phyloP scores from a whole-genome alignment of 2,797 vertebrate genomes.

The Ptychobarbus kaznakovi region DNA sequence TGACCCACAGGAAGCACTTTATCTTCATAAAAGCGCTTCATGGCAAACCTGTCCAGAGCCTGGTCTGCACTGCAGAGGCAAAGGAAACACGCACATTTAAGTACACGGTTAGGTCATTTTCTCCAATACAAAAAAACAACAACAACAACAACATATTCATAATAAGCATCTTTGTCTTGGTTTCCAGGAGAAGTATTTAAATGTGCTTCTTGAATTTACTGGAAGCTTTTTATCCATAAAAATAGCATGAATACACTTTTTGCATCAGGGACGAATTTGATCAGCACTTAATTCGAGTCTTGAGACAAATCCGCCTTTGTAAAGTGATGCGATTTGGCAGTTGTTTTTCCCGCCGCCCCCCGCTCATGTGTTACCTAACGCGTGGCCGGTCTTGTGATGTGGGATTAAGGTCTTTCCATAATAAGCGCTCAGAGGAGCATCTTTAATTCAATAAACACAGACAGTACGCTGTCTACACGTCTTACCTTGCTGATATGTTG shows the following conservation, averaged over 20 bases:
- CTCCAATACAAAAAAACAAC: not conserved
- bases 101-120: not conserved
- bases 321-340: constrained; percentile 17
- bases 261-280: constrained; percentile 38
- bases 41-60: constrained; percentile 97
- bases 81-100: constrained; percentile 36
- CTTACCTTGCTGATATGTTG: constrained; percentile 82
- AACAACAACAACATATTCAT: not conserved
- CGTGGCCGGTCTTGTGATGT: constrained; percentile 63
- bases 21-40: constrained; percentile 99
- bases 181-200: not conserved
- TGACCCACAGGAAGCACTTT: constrained; percentile 96
- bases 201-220: constrained; percentile 5
- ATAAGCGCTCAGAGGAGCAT: constrained; percentile 15
- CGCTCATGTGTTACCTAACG: constrained; percentile 48
- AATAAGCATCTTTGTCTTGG: not conserved
- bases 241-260: constrained; percentile 35
- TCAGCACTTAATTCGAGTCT: constrained; percentile 46
- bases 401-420: constrained; percentile 49
- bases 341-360: constrained; percentile 17
- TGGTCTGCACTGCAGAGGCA: constrained; percentile 85
- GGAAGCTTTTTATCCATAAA: constrained; percentile 14
- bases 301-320: constrained; percentile 52
- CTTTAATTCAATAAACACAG: constrained; percentile 42
- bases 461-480: not conserved